Evolutionary conservation across 2,113 vertebrate genomes (phyloP).

Genomic region (Progne subis): DNA sequence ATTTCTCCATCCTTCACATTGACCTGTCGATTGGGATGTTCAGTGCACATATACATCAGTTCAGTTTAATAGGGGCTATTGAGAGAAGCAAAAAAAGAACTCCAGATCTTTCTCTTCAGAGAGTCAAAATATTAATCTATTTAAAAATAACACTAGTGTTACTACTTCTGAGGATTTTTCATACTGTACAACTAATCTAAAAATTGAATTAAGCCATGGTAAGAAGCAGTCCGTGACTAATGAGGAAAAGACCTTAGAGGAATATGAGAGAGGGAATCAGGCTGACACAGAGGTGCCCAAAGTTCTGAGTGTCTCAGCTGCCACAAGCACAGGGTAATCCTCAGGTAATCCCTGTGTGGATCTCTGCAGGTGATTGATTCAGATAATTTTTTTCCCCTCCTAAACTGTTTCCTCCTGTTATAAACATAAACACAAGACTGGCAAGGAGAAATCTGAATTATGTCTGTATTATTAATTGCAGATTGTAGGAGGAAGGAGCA

Average conservation of each 20-base stretch:
- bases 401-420: background rate
- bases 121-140: background rate
- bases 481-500: slow-evolving; percentile 2
- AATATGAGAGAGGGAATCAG: background rate
- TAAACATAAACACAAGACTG: slow-evolving; percentile 6
- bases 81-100: background rate
- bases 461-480: slow-evolving; percentile 1
- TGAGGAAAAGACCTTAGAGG: background rate
- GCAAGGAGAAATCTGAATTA: background rate
- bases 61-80: background rate
- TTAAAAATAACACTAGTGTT: background rate
- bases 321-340: background rate
- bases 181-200: background rate
- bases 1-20: background rate
- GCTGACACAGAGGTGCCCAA: background rate
- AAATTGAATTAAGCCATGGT: background rate
- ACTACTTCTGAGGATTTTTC: background rate
- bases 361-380: slow-evolving; percentile 35
- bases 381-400: background rate
- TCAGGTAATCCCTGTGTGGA: background rate
- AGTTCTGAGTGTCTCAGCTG: background rate
- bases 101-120: background rate
- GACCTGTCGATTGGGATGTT: background rate
- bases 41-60: fast-evolving
- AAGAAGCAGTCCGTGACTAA: background rate